Evolutionary conservation across 2,797 vertebrate genomes (phyloP).

Genomic region (Leucoraja ocellata): DNA sequence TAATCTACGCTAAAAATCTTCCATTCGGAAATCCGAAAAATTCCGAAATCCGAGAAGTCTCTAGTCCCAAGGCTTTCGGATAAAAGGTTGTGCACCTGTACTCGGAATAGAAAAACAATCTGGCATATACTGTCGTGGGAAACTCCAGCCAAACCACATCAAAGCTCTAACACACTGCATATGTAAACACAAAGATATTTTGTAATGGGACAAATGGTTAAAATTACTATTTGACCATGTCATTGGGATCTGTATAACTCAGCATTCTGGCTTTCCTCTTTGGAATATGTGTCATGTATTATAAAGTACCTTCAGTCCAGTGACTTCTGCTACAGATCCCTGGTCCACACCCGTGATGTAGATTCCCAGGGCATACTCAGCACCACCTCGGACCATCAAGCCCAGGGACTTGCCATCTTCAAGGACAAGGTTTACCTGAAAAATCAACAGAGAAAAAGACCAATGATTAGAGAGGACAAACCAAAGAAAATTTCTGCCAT

Average conservation of each 20-base stretch:
- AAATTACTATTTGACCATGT: not conserved
- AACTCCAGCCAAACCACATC: not conserved
- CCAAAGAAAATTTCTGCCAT: not conserved
- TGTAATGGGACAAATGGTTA: not conserved
- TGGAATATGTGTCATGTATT: not conserved
- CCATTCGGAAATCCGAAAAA: too few species aligned
- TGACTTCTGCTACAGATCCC: slow-evolving; percentile 81
- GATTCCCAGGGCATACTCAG: slow-evolving; percentile 86
- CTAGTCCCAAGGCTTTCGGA: too few species aligned
- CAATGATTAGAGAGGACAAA: not conserved
- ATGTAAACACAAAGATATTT: not conserved
- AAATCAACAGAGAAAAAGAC: not conserved
- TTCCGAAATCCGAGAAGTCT: too few species aligned
- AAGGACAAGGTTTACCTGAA: slow-evolving; percentile 86
- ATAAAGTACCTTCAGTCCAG: slow-evolving; percentile 79
- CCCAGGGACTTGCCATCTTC: slow-evolving; percentile 87
- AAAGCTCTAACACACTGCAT: too few species aligned
- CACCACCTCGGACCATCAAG: slow-evolving; percentile 87
- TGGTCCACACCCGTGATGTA: slow-evolving; percentile 92
- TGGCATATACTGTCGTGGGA: not conserved
- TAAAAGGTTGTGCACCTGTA: too few species aligned
- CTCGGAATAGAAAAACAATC: too few species aligned
- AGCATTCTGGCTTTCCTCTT: not conserved
- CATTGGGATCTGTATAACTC: not conserved
- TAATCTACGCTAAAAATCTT: too few species aligned